A percentile compares a stretch with the other conserved stretches of the same genome.
Conservation (phyloP, 1,140 invertebrate genomes). For the Glossosoma conforme region DNA sequence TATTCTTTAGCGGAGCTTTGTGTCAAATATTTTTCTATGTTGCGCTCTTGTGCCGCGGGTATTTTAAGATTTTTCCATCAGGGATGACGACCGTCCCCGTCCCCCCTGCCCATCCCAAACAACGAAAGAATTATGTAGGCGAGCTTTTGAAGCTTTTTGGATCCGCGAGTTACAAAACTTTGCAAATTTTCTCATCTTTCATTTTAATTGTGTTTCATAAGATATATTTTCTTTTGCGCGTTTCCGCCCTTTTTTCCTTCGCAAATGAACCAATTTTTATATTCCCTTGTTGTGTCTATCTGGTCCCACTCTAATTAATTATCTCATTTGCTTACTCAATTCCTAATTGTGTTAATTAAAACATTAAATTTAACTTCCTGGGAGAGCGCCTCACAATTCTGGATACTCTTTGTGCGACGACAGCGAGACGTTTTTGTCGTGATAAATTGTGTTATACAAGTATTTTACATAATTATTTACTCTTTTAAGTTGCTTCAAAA, state of each 20-base stretch:
- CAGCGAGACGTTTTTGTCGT: no score
- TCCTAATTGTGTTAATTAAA: conserved; percentile 2
- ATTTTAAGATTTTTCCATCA: conserved; percentile 28
- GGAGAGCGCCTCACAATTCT: no score
- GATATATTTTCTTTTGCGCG: conserved; percentile 25
- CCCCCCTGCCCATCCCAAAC: conserved; percentile 4
- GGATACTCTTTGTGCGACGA: no score
- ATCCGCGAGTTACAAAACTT: conserved; percentile 31
- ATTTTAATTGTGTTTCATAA: conserved; percentile 31
- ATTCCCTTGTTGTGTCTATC: background rate
- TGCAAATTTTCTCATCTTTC: conserved; percentile 31
- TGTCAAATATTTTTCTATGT: no score
- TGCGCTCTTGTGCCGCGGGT: background rate
- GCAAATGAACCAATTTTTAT: conserved; percentile 18
- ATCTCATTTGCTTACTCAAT: background rate
- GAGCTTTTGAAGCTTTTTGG: conserved; percentile 26
- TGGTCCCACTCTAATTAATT: background rate
- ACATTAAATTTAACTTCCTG: background rate
- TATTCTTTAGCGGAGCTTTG: conserved; percentile 3
- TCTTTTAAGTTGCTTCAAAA: no score
- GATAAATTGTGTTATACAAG: no score
- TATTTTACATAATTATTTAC: no score
- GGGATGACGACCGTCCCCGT: conserved; percentile 15
- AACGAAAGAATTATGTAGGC: conserved; percentile 24
- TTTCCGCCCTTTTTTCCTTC: conserved; percentile 12